Base-by-base conservation (phyloP, 2,888 invertebrate species). In the Margaritifera margaritifera region DNA sequence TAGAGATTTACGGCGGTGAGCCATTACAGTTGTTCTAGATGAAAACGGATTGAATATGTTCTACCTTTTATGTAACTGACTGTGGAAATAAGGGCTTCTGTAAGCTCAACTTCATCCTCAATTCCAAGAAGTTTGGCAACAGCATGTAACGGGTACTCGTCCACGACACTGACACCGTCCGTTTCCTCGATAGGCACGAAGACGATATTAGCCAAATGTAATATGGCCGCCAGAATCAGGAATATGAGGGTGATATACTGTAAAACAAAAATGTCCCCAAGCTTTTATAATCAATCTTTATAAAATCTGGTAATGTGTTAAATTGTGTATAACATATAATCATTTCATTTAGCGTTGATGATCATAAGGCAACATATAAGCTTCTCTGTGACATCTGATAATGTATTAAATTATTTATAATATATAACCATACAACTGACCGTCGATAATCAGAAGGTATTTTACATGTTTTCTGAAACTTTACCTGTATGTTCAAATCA, bases 171-270 rank as follows among this genome's bases (percentile, higher is more conserved):
- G n/a, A 85, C 84, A 4, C 84, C 84, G 53, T 85, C 84, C 6
- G 82, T 84, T 62, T 81, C 81, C 31, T 84, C 86, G 65, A 81
- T 83, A 11, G 84, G 80, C 62, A 81, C 73, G 65, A 87, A 87
- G 54, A 79, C 80, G 50, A 87, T 81, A 68, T 87, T 86, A 15
- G 86, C 84, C 55, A 87, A 74, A 59, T 85, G 83, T 8, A 87
- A 72, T 20, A 87, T 81, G 54, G 86, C 83, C 1, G 86, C 84
- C 66, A 87, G 72, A 8, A 83, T 77, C 19, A 84, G 80, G 71
- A 82, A 86, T 31, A 86, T 82, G 52, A 83, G 67, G 3, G 80
- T 75, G 8, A 85, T 79, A 60, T 87, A 85, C 86, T 87, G 75
- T 15, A 78, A 80, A 11, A 50, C 19, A 31, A 55, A 62, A 52